Conservation (phyloP, 2,888 invertebrate species). For the Papilio demoleus region DNA sequence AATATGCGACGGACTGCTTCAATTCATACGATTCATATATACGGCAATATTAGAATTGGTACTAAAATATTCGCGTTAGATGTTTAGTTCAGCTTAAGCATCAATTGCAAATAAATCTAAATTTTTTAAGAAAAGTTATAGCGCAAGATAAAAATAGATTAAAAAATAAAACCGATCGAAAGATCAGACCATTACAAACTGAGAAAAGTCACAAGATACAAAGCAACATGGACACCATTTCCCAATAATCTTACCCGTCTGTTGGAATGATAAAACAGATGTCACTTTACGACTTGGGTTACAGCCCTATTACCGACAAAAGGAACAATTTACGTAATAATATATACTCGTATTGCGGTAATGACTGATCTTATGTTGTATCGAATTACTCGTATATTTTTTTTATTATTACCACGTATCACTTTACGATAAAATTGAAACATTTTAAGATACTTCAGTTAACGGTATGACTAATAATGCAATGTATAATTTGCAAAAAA, state of each 20-base stretch:
- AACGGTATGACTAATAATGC: no score
- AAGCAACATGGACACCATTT: constrained; percentile 13
- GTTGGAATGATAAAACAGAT: constrained; percentile 34
- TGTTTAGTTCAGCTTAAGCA: no score
- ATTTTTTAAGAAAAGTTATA: no score
- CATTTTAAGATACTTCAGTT: no score
- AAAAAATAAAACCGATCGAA: no score
- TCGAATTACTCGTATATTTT: not conserved
- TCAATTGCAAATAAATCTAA: no score
- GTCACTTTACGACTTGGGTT: constrained; percentile 31
- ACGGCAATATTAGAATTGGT: no score
- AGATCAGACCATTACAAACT: no score
- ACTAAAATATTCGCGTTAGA: no score
- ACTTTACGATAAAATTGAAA: not conserved
- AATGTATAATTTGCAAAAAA: not conserved
- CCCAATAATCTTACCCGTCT: constrained; percentile 26
- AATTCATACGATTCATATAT: no score
- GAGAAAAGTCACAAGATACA: not conserved
- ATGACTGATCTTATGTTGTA: not conserved
- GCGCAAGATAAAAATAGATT: no score
- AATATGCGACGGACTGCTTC: no score
- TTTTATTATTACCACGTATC: not conserved
- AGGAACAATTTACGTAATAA: constrained; percentile 2
- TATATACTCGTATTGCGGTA: not conserved
- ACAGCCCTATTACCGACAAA: constrained; percentile 17